Conservation (phyloP, 2,113 vertebrate species). For the Archilochus colubris region DNA sequence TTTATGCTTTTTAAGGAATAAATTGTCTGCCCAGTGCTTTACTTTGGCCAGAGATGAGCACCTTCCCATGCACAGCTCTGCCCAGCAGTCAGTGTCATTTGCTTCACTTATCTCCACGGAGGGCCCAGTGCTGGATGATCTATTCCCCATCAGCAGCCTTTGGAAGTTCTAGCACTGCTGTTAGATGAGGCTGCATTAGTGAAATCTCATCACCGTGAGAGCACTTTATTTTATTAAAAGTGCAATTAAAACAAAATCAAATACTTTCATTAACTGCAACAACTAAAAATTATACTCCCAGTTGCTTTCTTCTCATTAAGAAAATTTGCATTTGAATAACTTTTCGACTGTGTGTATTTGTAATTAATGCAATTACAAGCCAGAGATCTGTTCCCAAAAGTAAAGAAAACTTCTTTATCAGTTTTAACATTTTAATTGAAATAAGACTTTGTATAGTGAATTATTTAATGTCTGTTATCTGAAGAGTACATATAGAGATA, state of each 20-base stretch:
- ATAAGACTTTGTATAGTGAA: constrained; percentile 57
- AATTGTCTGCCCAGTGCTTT: not conserved
- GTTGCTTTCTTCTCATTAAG: constrained; percentile 67
- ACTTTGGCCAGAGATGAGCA: not conserved
- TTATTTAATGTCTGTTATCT: constrained; percentile 68
- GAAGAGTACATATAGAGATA: constrained; percentile 54
- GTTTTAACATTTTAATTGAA: constrained; percentile 70
- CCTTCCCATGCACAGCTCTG: not conserved
- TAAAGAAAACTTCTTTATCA: constrained; percentile 69
- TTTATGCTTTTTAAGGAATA: not conserved
- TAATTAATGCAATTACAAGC: constrained; percentile 72
- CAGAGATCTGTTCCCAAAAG: constrained; percentile 54
- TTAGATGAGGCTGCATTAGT: constrained; percentile 35
- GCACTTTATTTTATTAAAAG: constrained; percentile 72
- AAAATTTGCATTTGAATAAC: constrained; percentile 70
- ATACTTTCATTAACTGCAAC: constrained; percentile 68
- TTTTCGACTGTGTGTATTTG: constrained; percentile 64
- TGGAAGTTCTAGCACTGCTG: constrained; percentile 12
- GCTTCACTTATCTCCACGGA: not conserved
- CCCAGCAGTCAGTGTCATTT: not conserved
- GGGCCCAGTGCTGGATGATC: not conserved
- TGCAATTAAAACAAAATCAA: constrained; percentile 75
- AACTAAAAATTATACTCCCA: constrained; percentile 65
- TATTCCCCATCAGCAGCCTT: not conserved
- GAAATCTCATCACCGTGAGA: constrained; percentile 65